phyloP scores from a whole-genome alignment of 2,797 vertebrate genomes.

The Rhinophrynus dorsalis region DNA sequence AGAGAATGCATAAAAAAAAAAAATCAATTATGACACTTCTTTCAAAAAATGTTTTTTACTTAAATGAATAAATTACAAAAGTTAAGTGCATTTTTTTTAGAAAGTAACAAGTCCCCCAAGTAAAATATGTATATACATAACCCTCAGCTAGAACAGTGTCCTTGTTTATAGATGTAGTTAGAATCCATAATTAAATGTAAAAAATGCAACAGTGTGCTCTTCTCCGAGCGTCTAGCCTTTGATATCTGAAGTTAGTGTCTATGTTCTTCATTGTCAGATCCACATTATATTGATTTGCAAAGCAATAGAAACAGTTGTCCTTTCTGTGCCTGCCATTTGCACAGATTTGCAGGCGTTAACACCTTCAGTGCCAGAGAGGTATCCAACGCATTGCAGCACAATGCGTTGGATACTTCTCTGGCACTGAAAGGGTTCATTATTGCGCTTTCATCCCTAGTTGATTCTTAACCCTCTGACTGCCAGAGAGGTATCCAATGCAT shows the following conservation, averaged over 20 bases:
- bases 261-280: constrained; percentile 9
- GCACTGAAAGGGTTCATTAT: too few species aligned
- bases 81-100: constrained; percentile 38
- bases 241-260: background rate
- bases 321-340: background rate
- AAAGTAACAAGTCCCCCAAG: constrained; percentile 36
- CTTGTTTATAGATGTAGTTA: background rate
- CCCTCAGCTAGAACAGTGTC: background rate
- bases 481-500: too few species aligned
- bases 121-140: constrained; percentile 32
- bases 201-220: background rate
- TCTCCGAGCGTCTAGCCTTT: constrained; percentile 2
- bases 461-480: too few species aligned
- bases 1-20: too few species aligned
- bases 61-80: constrained; percentile 47
- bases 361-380: too few species aligned
- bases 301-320: background rate
- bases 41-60: constrained; percentile 5
- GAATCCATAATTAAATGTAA: background rate
- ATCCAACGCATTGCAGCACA: too few species aligned
- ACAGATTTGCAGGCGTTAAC: too few species aligned
- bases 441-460: too few species aligned
- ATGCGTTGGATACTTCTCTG: too few species aligned
- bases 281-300: background rate
- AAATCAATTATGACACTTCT: too few species aligned